phyloP scores from a whole-genome alignment of 2,113 vertebrate genomes.

The Ovis canadensis region DNA sequence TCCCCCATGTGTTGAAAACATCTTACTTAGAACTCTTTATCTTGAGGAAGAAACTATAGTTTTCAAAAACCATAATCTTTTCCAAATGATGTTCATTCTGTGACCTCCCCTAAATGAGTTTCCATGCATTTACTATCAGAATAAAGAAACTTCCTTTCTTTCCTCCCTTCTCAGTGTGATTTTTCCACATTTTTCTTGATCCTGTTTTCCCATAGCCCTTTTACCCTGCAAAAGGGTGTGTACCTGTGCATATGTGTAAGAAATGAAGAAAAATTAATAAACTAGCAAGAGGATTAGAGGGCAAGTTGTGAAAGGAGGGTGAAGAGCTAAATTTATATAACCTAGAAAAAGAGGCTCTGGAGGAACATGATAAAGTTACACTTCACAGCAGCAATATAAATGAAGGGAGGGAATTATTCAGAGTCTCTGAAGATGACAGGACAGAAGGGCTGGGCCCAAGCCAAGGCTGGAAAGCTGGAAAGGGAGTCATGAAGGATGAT shows the following conservation, averaged over 20 bases:
- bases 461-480: not conserved
- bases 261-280: conserved; percentile 44
- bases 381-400: conserved; percentile 50
- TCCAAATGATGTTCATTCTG: not conserved
- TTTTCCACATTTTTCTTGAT: not conserved
- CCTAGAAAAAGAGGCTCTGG: conserved; percentile 60
- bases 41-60: not conserved
- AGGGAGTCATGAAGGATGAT: not conserved
- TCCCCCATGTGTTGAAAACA: not conserved
- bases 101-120: not conserved
- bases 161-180: not conserved
- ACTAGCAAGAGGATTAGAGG: conserved; percentile 52
- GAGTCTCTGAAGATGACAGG: conserved; percentile 32
- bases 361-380: conserved; percentile 41
- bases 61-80: conserved; percentile 4
- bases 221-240: not conserved
- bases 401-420: conserved; percentile 47
- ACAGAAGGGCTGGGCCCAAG: not conserved
- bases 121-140: not conserved
- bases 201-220: not conserved
- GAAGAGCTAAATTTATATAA: conserved; percentile 66
- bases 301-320: not conserved
- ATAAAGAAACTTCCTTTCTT: not conserved
- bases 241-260: not conserved
- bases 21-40: conserved; percentile 24